Evolutionary conservation across 2,888 invertebrate genomes (phyloP), one percentile per base, ranked within the genome.

Genomic region (Andrena hattorfiana): DNA sequence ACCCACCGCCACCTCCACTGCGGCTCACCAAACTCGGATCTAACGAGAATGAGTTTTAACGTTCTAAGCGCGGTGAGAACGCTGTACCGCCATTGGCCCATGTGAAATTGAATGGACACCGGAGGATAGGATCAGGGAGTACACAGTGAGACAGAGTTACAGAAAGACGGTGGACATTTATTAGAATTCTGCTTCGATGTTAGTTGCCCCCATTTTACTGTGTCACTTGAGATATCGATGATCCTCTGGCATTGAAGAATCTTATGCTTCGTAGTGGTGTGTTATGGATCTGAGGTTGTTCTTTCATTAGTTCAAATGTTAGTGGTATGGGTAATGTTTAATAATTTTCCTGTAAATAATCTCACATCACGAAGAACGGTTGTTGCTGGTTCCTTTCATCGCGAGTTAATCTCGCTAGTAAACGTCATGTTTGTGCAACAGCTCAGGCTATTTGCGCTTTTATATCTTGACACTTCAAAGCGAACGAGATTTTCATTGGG

Each of bases 1-100:
- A 83, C 16, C 81, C 80, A 0, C 84, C 88, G 0, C 84, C 86
- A 0, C 83, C 87, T 1, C 77, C 60, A 6, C 10, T 73, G 13
- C 5, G 10, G 2, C 59, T 49, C 6, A 60, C 35, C 10, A 66
- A 28, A 23, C 28, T 32, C 1, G 20, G 35, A 2, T 26, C 20
- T 7, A 73, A 73, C n/a, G 73, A 73, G 32, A 64, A 66, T 20
- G 56, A 49, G 13, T 10, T 23, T n/a, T 63, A 62, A 62, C 16
- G 6, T 8, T 60, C 32, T n/a, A 8, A 20, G n/a, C 20, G 20
- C 8, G 32, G 32, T 32, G 35, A 62, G 62, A 32, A 20, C 13
- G 10, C 32, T 62, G 10, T 32, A 10, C 32, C n/a, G 20, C 8
- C 10, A 8, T 30, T 7, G 60, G 30, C n/a, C 32, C 42, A 16